Percentiles rank a stretch among this genome's conserved stretches.
These are phyloP conservation scores for Hydropotes inermis DNA, from an alignment of 2,113 vertebrate genomes.

Conservation along the genomic window DNA sequence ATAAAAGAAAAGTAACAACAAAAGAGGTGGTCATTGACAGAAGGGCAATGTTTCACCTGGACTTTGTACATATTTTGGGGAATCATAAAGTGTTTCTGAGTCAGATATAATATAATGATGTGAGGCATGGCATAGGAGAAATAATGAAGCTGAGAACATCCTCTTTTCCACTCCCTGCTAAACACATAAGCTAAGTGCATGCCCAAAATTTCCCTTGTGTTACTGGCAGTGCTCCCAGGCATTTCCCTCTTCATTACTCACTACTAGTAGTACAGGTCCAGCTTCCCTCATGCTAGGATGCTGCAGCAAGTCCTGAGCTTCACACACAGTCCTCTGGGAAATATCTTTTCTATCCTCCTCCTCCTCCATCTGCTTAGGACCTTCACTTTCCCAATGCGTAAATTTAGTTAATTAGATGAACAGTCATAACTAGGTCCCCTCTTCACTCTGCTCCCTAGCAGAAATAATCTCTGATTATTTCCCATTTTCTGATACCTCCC, in stretches of 20 bases:
- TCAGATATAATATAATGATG: background rate
- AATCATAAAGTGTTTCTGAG: background rate
- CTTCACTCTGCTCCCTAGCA: no score
- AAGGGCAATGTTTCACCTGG: background rate
- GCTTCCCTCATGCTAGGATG: background rate
- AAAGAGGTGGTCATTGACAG: rapidly evolving
- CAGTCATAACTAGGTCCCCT: background rate
- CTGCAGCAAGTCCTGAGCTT: background rate
- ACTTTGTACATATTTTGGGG: background rate
- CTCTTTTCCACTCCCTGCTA: background rate
- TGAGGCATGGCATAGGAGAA: background rate
- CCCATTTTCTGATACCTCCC: background rate
- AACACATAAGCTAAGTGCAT: background rate
- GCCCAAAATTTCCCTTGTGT: background rate
- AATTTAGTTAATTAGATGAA: background rate
- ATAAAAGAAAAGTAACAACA: background rate
- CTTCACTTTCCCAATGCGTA: background rate
- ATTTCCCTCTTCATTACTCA: background rate
- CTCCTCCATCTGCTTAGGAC: background rate
- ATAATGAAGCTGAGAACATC: background rate
- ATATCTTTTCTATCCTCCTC: background rate
- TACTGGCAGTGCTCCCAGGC: background rate
- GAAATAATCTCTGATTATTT: background rate
- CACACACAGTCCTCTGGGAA: background rate
- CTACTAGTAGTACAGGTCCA: background rate